Percentiles rank a stretch among this genome's conserved stretches.
These are phyloP conservation scores for Pseudomyrmex concolor DNA, from an alignment of 1,140 invertebrate species.

Conservation along the genomic window DNA sequence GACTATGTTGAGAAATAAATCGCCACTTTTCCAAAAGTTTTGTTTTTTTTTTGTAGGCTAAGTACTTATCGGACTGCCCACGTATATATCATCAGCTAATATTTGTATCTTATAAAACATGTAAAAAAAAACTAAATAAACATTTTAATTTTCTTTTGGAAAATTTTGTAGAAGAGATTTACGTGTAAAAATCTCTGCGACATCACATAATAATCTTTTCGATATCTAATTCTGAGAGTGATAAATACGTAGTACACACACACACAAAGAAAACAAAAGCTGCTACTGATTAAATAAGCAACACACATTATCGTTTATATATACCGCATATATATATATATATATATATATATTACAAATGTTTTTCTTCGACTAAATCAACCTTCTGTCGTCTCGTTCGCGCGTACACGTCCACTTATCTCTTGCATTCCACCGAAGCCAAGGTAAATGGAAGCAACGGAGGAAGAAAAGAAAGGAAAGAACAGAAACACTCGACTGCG, in stretches of 20 bases:
- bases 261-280: no score
- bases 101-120: no score
- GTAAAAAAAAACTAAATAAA: no score
- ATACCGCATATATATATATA: no score
- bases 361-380: conserved; percentile 28
- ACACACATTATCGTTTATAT: background rate
- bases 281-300: background rate
- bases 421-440: conserved; percentile 73
- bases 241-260: background rate
- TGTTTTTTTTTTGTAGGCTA: no score
- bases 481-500: conserved; percentile 40
- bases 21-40: no score
- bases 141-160: no score
- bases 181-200: no score
- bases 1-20: no score
- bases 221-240: background rate
- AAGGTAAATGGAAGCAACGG: conserved; percentile 68
- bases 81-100: no score
- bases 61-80: no score
- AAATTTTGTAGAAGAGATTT: no score
- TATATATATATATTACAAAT: background rate
- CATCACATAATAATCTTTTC: background rate
- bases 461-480: conserved; percentile 20
- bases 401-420: conserved; percentile 60
- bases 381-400: conserved; percentile 12